Base-by-base conservation (phyloP, 2,888 invertebrate genomes). In the Xestoiulus laeticollis region DNA sequence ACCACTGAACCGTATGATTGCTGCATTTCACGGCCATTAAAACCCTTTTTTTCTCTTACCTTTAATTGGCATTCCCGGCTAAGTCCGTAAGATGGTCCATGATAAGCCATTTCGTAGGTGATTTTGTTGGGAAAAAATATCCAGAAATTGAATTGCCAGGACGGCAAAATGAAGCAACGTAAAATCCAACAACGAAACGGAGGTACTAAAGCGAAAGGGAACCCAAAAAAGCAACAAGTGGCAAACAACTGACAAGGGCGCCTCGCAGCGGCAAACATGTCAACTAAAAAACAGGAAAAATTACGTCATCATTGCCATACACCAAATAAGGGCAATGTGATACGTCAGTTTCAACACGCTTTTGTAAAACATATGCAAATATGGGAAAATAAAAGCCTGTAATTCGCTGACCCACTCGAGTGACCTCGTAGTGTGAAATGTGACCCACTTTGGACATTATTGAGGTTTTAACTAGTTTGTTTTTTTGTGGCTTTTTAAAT, bases 61-160 rank as follows among this genome's bases (percentile, higher is more conserved):
- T 92, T 92, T 90, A 92, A 90, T 89, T 91, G 91, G 88, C 92
- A 92, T 89, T 92, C 92, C 68, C 92, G 90, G 89, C 92, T 92
- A n/a, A 92, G 90, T 88, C 92, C 92, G 89, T 92, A 92, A 6
- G 92, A 90, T 38, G 92, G 92, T 89, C 92, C 92, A 90, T 91
- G 91, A 89, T 90, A 91, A 78, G 91, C 91, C 91, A 91, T 91
- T 43, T 84, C n/a, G 4, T 6, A 4, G n/a, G 22, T 22, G 68
- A 68, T 68, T 68, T 68, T 1, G 22, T 8, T 3, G 68, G 10
- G n/a, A 68, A 59, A 59, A 68, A 68, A 68, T 68, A 68, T 68
- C 68, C 68, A 68, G 10, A 22, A 3, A 48, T 16, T 68, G 22
- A 26, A 10, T 22, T 22, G 68, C 6, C 38, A 38, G 68, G 68